phyloP scores from a whole-genome alignment of 2,888 invertebrate species.

The Mimas tiliae region DNA sequence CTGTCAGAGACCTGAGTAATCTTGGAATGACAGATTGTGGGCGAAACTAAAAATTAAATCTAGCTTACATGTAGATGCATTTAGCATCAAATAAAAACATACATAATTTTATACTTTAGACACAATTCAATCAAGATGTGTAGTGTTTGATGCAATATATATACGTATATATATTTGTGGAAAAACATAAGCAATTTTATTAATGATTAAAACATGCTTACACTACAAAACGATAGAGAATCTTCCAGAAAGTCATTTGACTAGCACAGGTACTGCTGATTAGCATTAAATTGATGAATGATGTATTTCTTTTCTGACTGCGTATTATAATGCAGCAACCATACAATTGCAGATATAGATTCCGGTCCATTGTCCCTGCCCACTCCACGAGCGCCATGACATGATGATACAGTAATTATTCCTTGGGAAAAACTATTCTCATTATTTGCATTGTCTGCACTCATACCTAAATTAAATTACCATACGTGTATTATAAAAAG shows the following conservation, averaged over 20 bases:
- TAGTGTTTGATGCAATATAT: not conserved
- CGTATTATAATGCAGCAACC: conserved; percentile 9
- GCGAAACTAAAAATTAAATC: conserved; percentile 50
- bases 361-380: conserved; percentile 15
- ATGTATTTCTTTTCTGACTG: conserved; percentile 8
- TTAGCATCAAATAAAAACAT: conserved; percentile 16
- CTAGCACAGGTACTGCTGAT: not conserved
- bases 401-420: conserved; percentile 28
- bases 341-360: conserved; percentile 20
- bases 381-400: conserved; percentile 13
- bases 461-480: conserved; percentile 1
- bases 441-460: conserved; percentile 22
- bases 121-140: not conserved
- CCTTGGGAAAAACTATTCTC: conserved; percentile 24
- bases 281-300: not conserved
- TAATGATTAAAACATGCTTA: not conserved
- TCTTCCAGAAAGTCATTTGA: not conserved
- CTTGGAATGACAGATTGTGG: conserved; percentile 49
- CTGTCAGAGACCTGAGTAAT: conserved; percentile 36
- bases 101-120: not conserved
- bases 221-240: not conserved
- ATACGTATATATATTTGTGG: too few relatives aligned
- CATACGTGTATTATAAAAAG: conserved; percentile 6
- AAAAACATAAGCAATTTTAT: not conserved
- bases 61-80: conserved; percentile 25